Evolutionary conservation across 2,797 vertebrate species (phyloP).

Genomic region (Sebastes variabilis): DNA sequence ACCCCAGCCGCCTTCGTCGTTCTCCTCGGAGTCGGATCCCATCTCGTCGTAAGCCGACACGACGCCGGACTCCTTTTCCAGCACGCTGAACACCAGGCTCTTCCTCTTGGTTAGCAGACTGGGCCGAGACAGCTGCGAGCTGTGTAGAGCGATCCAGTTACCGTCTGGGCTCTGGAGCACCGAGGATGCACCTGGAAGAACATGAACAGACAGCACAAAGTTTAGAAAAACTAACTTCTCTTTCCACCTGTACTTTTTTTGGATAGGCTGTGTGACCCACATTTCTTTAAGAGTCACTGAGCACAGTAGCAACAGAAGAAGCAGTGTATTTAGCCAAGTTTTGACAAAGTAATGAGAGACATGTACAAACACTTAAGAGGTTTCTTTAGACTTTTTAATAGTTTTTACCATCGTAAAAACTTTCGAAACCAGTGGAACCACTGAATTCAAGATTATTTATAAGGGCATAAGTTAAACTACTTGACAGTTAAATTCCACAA

Average conservation of each 20-base stretch:
- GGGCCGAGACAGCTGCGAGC: constrained; percentile 82
- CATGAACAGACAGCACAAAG: background rate
- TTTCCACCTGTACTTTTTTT: background rate
- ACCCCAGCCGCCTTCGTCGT: constrained; percentile 85
- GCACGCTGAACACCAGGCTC: constrained; percentile 88
- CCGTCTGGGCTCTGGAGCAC: constrained; percentile 93
- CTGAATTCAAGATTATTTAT: background rate
- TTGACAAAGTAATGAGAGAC: background rate
- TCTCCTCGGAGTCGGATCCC: constrained; percentile 90
- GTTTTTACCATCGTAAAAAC: background rate
- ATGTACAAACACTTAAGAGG: background rate
- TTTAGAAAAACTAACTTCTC: background rate
- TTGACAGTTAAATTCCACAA: background rate
- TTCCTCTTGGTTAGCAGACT: constrained; percentile 92
- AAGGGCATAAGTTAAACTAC: background rate
- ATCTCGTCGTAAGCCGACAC: constrained; percentile 93
- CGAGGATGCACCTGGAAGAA: constrained; percentile 82
- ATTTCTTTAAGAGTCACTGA: background rate
- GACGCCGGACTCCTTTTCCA: constrained; percentile 90
- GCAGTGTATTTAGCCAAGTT: background rate
- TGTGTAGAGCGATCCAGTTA: constrained; percentile 95
- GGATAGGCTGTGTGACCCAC: background rate
- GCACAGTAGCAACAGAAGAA: background rate
- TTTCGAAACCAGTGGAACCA: background rate
- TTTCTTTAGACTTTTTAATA: background rate